These are phyloP conservation scores for Peromyscus melanophrys DNA, from an alignment of 2,797 vertebrate genomes.

Conservation along the genomic window DNA sequence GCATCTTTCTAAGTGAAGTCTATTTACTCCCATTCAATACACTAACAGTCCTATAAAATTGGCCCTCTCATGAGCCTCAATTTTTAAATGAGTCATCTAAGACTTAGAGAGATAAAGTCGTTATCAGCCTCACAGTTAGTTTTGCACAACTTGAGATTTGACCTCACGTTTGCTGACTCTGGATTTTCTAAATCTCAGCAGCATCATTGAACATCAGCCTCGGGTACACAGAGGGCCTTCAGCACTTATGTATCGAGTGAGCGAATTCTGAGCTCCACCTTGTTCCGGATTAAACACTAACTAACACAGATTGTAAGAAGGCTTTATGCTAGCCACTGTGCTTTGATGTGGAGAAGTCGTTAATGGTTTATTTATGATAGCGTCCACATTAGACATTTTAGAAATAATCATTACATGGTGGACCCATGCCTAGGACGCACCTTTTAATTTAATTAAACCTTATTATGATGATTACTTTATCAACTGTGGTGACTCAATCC, in stretches of 20 bases:
- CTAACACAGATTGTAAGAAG: not conserved
- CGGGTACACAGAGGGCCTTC: not conserved
- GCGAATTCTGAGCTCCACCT: not conserved
- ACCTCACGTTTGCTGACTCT: not conserved
- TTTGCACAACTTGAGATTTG: not conserved
- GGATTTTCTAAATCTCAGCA: constrained; percentile 8
- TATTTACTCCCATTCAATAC: not conserved
- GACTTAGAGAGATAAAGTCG: not conserved
- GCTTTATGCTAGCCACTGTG: not conserved
- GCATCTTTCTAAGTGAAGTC: not conserved
- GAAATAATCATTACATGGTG: constrained; percentile 5
- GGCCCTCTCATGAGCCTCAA: not conserved
- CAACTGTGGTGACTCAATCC: not conserved
- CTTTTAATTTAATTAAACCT: not conserved
- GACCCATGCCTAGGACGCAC: not conserved
- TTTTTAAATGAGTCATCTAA: not conserved
- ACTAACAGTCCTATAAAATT: not conserved
- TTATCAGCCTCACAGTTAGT: not conserved
- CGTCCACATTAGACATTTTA: constrained; percentile 15
- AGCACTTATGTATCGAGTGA: not conserved
- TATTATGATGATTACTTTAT: not conserved
- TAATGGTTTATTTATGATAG: constrained; percentile 33
- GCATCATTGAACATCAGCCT: not conserved
- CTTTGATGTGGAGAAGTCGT: not conserved
- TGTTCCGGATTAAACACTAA: not conserved